Conservation (phyloP, 2,888 invertebrate species). For the Vannuccia rotundouncinata region DNA sequence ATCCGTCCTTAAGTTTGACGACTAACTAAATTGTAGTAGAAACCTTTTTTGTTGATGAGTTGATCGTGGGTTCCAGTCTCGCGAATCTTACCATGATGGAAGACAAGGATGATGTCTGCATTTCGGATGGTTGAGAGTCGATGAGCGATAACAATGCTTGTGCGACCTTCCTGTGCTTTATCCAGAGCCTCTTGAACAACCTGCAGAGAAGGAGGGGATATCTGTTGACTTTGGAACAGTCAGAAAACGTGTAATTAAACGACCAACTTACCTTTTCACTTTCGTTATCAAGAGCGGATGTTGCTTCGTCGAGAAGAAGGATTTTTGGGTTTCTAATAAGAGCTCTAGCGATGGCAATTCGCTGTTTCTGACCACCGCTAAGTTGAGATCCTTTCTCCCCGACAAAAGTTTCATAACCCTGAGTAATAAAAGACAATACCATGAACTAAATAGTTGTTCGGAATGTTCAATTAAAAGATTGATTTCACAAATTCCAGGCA, state of each 20-base stretch:
- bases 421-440: neutral
- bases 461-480: no score
- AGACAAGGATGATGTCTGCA: conserved; percentile 59
- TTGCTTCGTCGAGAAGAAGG: conserved; percentile 60
- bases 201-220: no score
- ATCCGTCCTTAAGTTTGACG: no score
- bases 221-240: no score
- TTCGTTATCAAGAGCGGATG: conserved; percentile 56
- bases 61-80: no score
- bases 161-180: conserved; percentile 49
- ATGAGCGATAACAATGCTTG: conserved; percentile 57
- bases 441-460: no score
- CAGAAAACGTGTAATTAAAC: no score
- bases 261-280: conserved; percentile 56
- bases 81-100: no score
- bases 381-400: conserved; percentile 57
- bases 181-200: conserved; percentile 35
- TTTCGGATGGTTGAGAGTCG: conserved; percentile 58
- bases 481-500: no score
- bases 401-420: conserved; percentile 51
- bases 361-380: conserved; percentile 57
- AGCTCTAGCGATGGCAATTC: conserved; percentile 70
- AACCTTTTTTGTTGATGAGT: no score
- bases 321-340: conserved; percentile 63
- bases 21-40: no score